Evolutionary conservation across 2,888 invertebrate species (phyloP).

Genomic region (Drepana falcataria): DNA sequence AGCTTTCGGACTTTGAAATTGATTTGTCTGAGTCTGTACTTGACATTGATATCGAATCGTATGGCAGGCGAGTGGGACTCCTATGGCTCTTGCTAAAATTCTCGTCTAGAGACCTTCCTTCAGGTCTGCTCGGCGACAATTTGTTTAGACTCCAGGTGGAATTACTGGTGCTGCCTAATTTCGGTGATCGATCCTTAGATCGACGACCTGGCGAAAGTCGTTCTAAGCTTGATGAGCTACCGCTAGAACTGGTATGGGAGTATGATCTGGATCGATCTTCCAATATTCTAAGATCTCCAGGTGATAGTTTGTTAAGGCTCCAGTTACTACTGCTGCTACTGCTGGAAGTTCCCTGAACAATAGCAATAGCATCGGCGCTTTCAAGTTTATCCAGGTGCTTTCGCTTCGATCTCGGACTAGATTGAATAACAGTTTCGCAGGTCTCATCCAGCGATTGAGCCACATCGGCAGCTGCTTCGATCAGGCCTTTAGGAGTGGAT

Average conservation of each 20-base stretch:
- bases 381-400: conserved; percentile 73
- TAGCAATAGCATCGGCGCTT: conserved; percentile 64
- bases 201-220: conserved; percentile 69
- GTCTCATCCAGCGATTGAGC: conserved; percentile 83
- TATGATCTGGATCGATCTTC: conserved; percentile 70
- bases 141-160: conserved; percentile 74
- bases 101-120: conserved; percentile 71
- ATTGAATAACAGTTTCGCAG: conserved; percentile 82
- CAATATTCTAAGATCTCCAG: conserved; percentile 69
- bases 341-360: conserved; percentile 69
- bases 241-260: conserved; percentile 73
- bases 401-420: conserved; percentile 76
- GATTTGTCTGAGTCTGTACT: conserved; percentile 75
- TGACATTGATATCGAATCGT: conserved; percentile 71
- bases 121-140: conserved; percentile 69
- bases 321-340: conserved; percentile 76
- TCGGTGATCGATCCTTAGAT: conserved; percentile 73
- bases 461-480: conserved; percentile 83
- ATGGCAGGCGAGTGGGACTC: conserved; percentile 69
- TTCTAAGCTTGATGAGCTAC: conserved; percentile 72
- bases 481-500: conserved; percentile 63
- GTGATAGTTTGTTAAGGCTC: conserved; percentile 73
- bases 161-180: conserved; percentile 70
- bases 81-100: conserved; percentile 64
- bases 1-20: conserved; percentile 74